These are phyloP conservation scores for Hycleus phaleratus DNA, from an alignment of 1,140 invertebrate species.

Conservation along the genomic window DNA sequence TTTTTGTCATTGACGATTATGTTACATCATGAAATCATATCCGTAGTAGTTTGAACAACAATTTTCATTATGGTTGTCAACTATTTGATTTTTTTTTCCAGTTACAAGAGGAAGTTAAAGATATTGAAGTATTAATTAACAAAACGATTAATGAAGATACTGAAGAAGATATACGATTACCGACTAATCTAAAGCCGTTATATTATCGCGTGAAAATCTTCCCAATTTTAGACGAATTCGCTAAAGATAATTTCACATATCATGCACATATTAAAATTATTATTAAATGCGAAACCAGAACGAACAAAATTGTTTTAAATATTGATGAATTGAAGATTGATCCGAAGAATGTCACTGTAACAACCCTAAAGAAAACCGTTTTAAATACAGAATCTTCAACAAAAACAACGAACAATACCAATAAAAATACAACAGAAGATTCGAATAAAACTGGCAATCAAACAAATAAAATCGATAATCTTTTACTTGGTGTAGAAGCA, in stretches of 20 bases:
- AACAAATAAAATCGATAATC: not conserved
- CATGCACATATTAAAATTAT: slow-evolving; percentile 28
- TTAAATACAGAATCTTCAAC: not conserved
- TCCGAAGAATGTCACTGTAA: slow-evolving; percentile 12
- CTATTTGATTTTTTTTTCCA: slow-evolving; percentile 7
- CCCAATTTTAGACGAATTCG: slow-evolving; percentile 29
- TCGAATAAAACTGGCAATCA: not conserved
- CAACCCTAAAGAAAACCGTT: not conserved
- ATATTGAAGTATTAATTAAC: slow-evolving; percentile 33
- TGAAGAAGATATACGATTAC: slow-evolving; percentile 27
- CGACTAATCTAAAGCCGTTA: slow-evolving; percentile 23
- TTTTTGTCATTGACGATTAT: too few relatives aligned
- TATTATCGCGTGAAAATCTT: slow-evolving; percentile 28
- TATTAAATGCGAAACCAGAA: slow-evolving; percentile 22
- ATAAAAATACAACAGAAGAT: not conserved
- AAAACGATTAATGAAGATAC: slow-evolving; percentile 30
- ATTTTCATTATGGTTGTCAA: not conserved
- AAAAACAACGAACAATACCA: not conserved
- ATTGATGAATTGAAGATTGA: slow-evolving; percentile 27
- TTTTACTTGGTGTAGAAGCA: slow-evolving; percentile 6
- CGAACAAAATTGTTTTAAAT: slow-evolving; percentile 32
- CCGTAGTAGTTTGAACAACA: not conserved
- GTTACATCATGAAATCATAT: too few relatives aligned
- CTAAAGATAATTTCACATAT: slow-evolving; percentile 31
- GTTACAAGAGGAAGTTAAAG: slow-evolving; percentile 25